Base-by-base conservation (phyloP, 2,113 vertebrate species). In the Mustela lutreola region DNA sequence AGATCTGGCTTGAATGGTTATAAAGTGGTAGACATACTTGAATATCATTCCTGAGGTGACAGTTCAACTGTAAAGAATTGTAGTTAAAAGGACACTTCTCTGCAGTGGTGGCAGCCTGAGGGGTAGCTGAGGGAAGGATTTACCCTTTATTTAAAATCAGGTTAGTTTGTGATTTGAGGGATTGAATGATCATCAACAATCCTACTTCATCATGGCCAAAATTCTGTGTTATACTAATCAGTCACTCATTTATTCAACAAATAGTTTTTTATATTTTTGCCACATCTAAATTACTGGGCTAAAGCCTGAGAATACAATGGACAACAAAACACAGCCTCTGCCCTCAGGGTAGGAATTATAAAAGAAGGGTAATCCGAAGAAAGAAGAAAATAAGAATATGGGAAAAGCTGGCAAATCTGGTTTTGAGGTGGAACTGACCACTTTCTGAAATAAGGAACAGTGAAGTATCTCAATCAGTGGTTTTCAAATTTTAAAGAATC, bases 101-200 rank as follows among this genome's bases (percentile, higher is more conserved):
- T 53, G 7, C 8, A 26, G 11, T 4, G 18, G 2, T 50, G 33
- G 10, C 73, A 4, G 92, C 39, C 24, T 50, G 21, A 83, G 9
- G 14, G 2, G 6, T 33, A 4, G 45, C 36, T 53, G 4, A 58
- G 11, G 31, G 12, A 58, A 85, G 33, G 45, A 22, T n/a, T 70
- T 84, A 75, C 71, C 87, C 28, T 78, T 85, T 71, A 45, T 79
- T 97, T 94, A 96, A 97, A 79, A 83, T 31, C 28, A 31, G 21
- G 93, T 98, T 82, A 97, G 56, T 83, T 83, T 79, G 76, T 89
- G 96, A 94, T 53, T 97, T 62, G 50, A n/a, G 58, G 97, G 89
- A 48, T 65, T 87, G 80, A 33, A 78, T 67, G 71, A 53, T 85
- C 63, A 53, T 81, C 60, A 92, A 53, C 19, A 31, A 16, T 92